Base-by-base conservation (phyloP, 2,797 vertebrate genomes). In the Ataeniobius toweri region DNA sequence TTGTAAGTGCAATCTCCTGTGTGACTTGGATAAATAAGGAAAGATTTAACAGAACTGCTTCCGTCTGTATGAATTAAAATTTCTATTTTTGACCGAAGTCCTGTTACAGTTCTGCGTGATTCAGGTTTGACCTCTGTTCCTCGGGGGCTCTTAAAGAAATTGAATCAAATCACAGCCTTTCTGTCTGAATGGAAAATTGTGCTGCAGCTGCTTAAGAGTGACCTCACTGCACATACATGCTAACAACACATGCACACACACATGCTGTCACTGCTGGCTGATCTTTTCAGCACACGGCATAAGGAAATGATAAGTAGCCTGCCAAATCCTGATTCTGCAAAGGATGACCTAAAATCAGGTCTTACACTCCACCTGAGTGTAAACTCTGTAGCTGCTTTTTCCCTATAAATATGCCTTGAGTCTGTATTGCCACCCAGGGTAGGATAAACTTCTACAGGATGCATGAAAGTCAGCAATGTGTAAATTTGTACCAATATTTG, bases 151-250 rank as follows among this genome's bases (percentile, higher is more conserved):
- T 68, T 50, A 26, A 58, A 74, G 26, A 75, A 24, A 71, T 36
- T 36, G 48, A 80, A 83, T 76, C 75, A 69, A 44, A 76, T 76
- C 46, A 36, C 59, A 76, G 18, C 75, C 76, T 74, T 51, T 50
- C 71, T 78, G 58, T 82, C 39, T 7, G 58, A 87, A 51, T 70
- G 46, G 41, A 77, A 79, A 83, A 77, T 68, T 9, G 20, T 22
- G 41, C 73, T 84, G 81, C 88, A 91, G 91, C 89, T 90, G 87
- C 74, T 89, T 41, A 53, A 10, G 44, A 75, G 79, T 92, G 88
- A 87, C 82, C 80, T 91, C 88, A 92, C 71, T 85, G 51, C 75
- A 24, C 65, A 78, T 72, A 76, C 75, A 86, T 44, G 53, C 74
- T 79, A 70, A 63, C 73, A 63, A 46, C 50, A 46, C 76, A 75